These are phyloP conservation scores for Hafferia zeledoni DNA, from an alignment of 2,797 vertebrate species.

Conservation along the genomic window DNA sequence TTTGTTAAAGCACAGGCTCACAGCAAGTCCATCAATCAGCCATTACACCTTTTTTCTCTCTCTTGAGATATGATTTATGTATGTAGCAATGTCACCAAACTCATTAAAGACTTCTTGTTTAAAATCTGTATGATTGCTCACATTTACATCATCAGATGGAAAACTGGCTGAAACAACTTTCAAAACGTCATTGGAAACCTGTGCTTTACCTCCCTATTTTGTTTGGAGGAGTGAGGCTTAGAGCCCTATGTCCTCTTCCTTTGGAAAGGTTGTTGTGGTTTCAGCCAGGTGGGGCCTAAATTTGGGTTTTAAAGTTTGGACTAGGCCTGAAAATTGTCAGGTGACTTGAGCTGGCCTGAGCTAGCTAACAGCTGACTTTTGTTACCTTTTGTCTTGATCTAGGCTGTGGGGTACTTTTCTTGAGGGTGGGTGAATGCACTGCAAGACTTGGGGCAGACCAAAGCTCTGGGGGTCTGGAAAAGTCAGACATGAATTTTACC, in stretches of 20 bases:
- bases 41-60: neutral
- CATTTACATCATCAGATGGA: slow-evolving; percentile 1
- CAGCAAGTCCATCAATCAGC: neutral
- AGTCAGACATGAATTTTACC: neutral
- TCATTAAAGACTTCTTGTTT: slow-evolving; percentile 20
- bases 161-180: slow-evolving; percentile 10
- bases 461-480: neutral
- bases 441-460: neutral
- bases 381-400: neutral
- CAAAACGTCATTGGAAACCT: slow-evolving; percentile 47
- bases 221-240: slow-evolving; percentile 58
- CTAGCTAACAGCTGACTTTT: no score
- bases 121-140: neutral
- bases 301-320: no score
- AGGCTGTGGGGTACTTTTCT: neutral
- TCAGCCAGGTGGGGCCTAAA: no score
- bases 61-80: neutral
- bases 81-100: neutral
- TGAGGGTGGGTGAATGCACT: neutral
- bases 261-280: no score
- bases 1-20: neutral
- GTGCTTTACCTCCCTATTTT: slow-evolving; percentile 70
- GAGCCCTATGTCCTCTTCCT: neutral
- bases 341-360: no score
- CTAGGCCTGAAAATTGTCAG: no score